Percentiles rank a stretch among this genome's conserved stretches.
These are phyloP conservation scores for Mizuhopecten yessoensis DNA, from an alignment of 1,140 invertebrate genomes.

Conservation along the genomic window DNA sequence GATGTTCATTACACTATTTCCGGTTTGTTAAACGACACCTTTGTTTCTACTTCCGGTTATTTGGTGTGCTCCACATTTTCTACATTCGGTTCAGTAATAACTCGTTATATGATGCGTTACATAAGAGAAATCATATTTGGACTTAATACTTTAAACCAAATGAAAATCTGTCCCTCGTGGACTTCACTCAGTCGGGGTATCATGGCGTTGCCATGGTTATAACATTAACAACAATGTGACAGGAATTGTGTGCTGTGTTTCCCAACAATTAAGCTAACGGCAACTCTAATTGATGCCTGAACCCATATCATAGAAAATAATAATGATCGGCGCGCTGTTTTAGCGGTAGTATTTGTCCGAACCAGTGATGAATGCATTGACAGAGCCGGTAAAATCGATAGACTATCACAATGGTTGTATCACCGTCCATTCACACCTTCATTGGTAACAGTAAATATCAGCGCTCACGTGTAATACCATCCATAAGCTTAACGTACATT, in stretches of 20 bases:
- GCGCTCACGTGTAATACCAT: background rate
- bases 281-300: background rate
- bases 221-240: background rate
- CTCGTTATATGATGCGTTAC: too few relatives aligned
- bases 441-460: background rate
- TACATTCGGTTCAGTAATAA: too few relatives aligned
- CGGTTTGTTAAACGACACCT: too few relatives aligned
- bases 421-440: background rate
- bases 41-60: too few relatives aligned
- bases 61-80: too few relatives aligned
- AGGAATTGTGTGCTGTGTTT: background rate
- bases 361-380: background rate
- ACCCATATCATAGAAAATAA: background rate
- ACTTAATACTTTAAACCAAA: too few relatives aligned
- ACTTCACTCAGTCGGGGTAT: too few relatives aligned
- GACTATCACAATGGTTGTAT: background rate
- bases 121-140: too few relatives aligned
- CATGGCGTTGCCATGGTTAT: background rate
- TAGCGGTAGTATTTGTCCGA: background rate
- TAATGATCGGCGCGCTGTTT: background rate
- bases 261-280: background rate
- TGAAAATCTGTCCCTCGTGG: too few relatives aligned
- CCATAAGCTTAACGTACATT: too few relatives aligned
- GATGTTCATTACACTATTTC: too few relatives aligned
- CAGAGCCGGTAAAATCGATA: slow-evolving; percentile 38